These are phyloP conservation scores for Carettochelys insculpta DNA, from an alignment of 2,113 vertebrate species.

Conservation along the genomic window DNA sequence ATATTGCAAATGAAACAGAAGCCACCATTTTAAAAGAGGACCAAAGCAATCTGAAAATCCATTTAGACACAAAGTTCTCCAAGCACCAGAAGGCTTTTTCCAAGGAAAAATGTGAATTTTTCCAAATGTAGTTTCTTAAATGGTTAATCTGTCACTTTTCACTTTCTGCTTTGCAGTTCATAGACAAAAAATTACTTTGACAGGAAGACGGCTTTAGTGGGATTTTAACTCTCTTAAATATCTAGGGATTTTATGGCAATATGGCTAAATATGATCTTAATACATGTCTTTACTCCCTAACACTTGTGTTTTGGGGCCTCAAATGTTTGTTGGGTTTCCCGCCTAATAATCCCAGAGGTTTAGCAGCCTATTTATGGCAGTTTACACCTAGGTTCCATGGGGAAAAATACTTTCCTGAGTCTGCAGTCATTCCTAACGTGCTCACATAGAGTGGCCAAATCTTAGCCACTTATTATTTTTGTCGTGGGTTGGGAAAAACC, in stretches of 20 bases:
- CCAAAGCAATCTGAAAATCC: neutral
- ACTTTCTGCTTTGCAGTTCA: neutral
- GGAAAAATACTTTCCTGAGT: neutral
- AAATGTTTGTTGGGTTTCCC: neutral
- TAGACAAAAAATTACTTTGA: neutral
- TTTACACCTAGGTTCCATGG: neutral
- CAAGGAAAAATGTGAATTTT: neutral
- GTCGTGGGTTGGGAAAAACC: neutral
- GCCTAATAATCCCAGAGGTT: fast-evolving
- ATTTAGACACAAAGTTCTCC: fast-evolving
- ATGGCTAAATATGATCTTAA: neutral
- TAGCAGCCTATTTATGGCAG: neutral
- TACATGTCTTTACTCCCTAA: neutral
- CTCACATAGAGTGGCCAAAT: neutral
- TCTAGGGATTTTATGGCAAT: neutral
- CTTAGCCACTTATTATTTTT: neutral
- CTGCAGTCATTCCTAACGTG: neutral
- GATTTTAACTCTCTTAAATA: neutral
- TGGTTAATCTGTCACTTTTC: neutral
- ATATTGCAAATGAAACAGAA: neutral
- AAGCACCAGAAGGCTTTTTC: neutral
- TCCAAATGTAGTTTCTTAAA: neutral
- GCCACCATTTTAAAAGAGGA: neutral
- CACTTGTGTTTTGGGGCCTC: neutral
- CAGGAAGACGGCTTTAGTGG: neutral